Conservation (phyloP, 2,113 vertebrate species). For the Bostrychus sinensis region DNA sequence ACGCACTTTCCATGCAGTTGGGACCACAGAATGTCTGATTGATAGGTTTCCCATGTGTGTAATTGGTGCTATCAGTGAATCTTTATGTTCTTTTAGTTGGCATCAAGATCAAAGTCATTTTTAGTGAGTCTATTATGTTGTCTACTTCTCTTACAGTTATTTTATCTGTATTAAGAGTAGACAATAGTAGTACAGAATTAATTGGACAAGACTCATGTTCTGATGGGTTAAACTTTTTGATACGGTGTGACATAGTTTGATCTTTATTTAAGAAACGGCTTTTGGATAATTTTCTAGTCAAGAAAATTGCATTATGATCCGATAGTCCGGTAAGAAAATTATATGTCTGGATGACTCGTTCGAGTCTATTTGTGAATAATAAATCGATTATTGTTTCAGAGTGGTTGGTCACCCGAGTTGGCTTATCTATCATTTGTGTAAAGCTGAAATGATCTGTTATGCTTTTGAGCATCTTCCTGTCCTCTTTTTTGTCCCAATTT, state of each 20-base stretch:
- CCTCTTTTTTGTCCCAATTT: no score
- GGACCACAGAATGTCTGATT: background rate
- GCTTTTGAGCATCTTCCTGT: no score
- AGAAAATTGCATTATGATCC: background rate
- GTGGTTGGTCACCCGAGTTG: background rate
- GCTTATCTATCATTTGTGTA: no score
- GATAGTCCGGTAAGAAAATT: background rate
- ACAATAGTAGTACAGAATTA: background rate
- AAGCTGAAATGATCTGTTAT: no score
- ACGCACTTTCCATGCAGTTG: no score
- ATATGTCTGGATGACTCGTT: background rate
- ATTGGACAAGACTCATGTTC: background rate
- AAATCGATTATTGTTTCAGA: background rate
- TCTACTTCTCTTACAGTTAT: background rate
- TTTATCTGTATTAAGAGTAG: background rate
- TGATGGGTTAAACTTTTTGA: background rate
- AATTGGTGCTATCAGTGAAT: background rate
- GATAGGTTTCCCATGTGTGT: background rate
- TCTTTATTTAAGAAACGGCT: background rate
- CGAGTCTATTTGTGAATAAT: background rate
- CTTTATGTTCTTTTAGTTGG: background rate
- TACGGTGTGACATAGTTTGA: background rate
- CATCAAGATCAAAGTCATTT: background rate
- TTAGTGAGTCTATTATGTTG: background rate
- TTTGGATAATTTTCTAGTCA: background rate